Percentiles rank a stretch among this genome's conserved stretches.
phyloP scores from a whole-genome alignment of 2,888 invertebrate species.

The Camponotus fellah region DNA sequence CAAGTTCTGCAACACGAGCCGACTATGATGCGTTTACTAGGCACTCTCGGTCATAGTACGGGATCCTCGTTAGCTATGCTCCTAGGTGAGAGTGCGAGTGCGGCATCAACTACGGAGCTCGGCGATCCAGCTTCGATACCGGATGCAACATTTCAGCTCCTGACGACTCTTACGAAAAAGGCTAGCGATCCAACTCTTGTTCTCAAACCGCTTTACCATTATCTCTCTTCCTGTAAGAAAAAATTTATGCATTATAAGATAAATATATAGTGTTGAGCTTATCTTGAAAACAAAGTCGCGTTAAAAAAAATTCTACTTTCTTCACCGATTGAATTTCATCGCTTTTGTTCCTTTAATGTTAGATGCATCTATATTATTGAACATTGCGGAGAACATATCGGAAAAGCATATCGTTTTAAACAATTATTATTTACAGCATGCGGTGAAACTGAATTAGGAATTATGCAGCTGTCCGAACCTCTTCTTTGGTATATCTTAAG shows the following conservation, averaged over 20 bases:
- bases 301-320: not conserved
- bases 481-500: conserved; percentile 94
- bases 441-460: conserved; percentile 80
- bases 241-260: conserved; percentile 77
- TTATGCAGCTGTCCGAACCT: conserved; percentile 92
- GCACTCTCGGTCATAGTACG: conserved; percentile 92
- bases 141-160: conserved; percentile 95
- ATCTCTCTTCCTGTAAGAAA: conserved; percentile 87
- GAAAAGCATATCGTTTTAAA: not conserved
- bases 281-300: not conserved
- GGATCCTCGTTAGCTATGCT: conserved; percentile 91
- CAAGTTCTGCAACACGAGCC: conserved; percentile 91
- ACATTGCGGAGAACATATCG: not conserved
- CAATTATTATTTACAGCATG: conserved; percentile 73
- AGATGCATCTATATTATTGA: not conserved
- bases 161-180: conserved; percentile 92
- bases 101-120: conserved; percentile 84
- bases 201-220: conserved; percentile 90
- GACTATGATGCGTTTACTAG: conserved; percentile 94
- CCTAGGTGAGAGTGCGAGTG: conserved; percentile 87
- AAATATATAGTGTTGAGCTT: not conserved
- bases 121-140: conserved; percentile 92
- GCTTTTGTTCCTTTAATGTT: not conserved
- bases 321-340: not conserved
- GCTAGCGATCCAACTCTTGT: conserved; percentile 92